Conservation (phyloP, 2,113 vertebrate species). For the Trinectes maculatus region DNA sequence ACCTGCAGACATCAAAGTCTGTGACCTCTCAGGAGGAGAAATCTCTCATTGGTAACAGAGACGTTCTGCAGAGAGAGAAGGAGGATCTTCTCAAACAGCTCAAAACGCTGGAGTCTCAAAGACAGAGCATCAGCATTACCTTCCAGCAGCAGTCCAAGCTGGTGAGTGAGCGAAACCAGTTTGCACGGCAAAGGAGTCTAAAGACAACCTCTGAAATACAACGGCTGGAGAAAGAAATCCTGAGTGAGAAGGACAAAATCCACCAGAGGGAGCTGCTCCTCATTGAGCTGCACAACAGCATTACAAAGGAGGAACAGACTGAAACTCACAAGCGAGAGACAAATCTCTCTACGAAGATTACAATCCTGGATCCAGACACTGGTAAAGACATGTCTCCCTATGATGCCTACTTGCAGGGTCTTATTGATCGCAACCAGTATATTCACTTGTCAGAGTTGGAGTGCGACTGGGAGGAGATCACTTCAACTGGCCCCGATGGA, state of each 20-base stretch:
- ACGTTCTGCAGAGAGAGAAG: slow-evolving; percentile 82
- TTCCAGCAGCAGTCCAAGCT: slow-evolving; percentile 88
- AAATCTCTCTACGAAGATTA: slow-evolving; percentile 92
- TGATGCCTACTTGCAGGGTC: slow-evolving; percentile 89
- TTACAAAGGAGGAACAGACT: slow-evolving; percentile 83
- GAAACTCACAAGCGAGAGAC: slow-evolving; percentile 91
- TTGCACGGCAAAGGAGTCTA: slow-evolving; percentile 84
- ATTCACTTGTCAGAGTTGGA: slow-evolving; percentile 92
- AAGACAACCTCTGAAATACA: slow-evolving; percentile 84
- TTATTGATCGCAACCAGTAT: slow-evolving; percentile 91
- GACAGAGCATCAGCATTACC: slow-evolving; percentile 80
- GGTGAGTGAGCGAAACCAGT: slow-evolving; percentile 84
- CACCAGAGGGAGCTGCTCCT: slow-evolving; percentile 86
- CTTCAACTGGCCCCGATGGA: slow-evolving; percentile 85
- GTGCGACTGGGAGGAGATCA: slow-evolving; percentile 95
- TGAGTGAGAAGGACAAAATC: slow-evolving; percentile 89
- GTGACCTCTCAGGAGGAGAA: slow-evolving; percentile 84
- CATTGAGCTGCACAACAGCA: slow-evolving; percentile 80
- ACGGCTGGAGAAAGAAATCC: slow-evolving; percentile 86
- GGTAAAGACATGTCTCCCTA: slow-evolving; percentile 95
- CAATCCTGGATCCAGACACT: slow-evolving; percentile 93
- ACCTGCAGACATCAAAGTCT: slow-evolving; percentile 81
- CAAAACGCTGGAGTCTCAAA: slow-evolving; percentile 83
- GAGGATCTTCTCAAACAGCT: slow-evolving; percentile 83
- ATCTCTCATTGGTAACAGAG: slow-evolving; percentile 74